Base-by-base conservation (phyloP, 1,140 invertebrate genomes). In the Melitaea cinxia region DNA sequence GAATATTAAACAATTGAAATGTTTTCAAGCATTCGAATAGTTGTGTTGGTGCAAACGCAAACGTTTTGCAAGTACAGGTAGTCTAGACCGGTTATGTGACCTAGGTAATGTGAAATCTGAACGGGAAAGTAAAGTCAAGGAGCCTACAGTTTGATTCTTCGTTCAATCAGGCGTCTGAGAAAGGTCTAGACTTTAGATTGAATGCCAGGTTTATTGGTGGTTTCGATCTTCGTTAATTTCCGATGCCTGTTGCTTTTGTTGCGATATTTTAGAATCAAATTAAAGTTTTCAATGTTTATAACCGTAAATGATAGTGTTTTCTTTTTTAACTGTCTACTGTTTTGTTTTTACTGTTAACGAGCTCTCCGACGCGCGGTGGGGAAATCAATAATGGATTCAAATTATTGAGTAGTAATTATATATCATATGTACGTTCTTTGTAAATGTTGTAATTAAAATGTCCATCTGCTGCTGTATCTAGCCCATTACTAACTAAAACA, bases 61-160 rank as follows among this genome's bases (percentile, higher is more conserved):
- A 10, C 14, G 49, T 52, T 52, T 53, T 61, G 58, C 58, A 61
- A 61, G 58, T 61, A 21, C 21, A 26, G 47, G 53, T 37, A 35
- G 52, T 28, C 10, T 15, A 14, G 21, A 69, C 67, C 61, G 67
- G 67, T 69, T 69, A 50, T 15, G n/a, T 54, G 67, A 69, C 67
- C 67, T 64, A 69, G 61, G 57, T 54, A 60, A 63, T 47, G 67
- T 69, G 67, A 69, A 69, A 69, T 60, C 67, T 39, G 55, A 55
- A 33, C 62, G 62, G 56, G 61, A 69, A 69, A 65, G 67, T 69
- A 23, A 50, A 9, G 47, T 17, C 23, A 17, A 14, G 42, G 21
- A 23, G 1, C 14, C 9, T 47, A 42, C 14, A 19, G 37, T 10
- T 21, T 15, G 19, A 21, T n/a, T 33, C 52, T 10, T 35, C 52